Conservation (phyloP, 2,113 vertebrate genomes). For the Pavo muticus region DNA sequence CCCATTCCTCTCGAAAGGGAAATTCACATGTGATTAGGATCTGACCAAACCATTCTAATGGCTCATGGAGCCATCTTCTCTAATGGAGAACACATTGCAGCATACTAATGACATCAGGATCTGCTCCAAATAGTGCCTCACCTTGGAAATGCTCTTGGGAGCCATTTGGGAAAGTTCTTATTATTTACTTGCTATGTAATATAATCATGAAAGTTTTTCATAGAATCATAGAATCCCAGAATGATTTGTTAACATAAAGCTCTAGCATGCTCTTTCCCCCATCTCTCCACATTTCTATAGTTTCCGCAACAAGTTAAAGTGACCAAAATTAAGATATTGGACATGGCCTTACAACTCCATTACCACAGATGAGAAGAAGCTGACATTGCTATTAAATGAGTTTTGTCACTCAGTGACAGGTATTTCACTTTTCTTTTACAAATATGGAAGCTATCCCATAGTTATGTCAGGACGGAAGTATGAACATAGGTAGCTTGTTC, state of each 20-base stretch:
- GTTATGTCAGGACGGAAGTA: background rate
- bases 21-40: background rate
- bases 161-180: conserved; percentile 65
- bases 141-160: conserved; percentile 52
- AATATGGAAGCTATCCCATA: background rate
- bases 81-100: background rate
- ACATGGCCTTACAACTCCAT: background rate
- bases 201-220: conserved; percentile 53
- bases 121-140: background rate
- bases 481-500: background rate
- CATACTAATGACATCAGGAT: background rate
- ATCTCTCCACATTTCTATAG: background rate
- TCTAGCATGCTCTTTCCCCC: conserved; percentile 11
- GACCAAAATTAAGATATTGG: background rate
- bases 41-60: background rate
- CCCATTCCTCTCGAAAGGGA: background rate
- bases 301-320: background rate
- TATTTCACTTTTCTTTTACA: background rate
- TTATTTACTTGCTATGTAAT: conserved; percentile 58
- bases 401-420: background rate
- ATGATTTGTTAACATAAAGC: conserved; percentile 25
- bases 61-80: background rate
- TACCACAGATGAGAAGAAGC: background rate
- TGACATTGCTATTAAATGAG: background rate
- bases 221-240: too few relatives aligned